Conservation (phyloP, 2,113 vertebrate species). For the Caranx melampygus region DNA sequence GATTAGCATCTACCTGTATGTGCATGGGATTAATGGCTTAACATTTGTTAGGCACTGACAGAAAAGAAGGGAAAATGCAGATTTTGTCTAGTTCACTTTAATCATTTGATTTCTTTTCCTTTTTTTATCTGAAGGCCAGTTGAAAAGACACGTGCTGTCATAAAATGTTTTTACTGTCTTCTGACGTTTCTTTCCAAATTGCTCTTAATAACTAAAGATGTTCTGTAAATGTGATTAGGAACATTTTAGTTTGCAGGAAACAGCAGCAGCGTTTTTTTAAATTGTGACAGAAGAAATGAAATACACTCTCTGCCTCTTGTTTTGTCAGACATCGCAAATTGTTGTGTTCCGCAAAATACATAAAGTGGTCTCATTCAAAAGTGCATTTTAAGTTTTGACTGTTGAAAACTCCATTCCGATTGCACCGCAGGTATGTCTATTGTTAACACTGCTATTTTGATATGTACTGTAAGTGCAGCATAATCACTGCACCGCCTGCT, state of each 20-base stretch:
- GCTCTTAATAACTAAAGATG: constrained; percentile 35
- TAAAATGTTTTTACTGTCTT: constrained; percentile 18
- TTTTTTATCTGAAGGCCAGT: constrained; percentile 23
- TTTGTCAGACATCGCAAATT: constrained; percentile 30
- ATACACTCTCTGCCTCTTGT: neutral
- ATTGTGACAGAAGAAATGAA: constrained; percentile 14
- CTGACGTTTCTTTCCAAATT: constrained; percentile 11
- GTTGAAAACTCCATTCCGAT: constrained; percentile 74
- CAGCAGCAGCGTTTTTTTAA: neutral
- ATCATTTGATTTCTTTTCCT: neutral
- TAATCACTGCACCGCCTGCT: constrained; percentile 36
- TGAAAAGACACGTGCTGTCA: neutral
- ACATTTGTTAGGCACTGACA: constrained; percentile 5
- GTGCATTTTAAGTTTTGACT: constrained; percentile 48
- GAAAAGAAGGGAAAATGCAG: constrained; percentile 20
- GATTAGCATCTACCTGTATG: neutral
- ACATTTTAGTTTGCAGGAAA: constrained; percentile 20
- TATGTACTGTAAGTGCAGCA: constrained; percentile 36
- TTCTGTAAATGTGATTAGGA: constrained; percentile 17
- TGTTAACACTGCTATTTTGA: constrained; percentile 62
- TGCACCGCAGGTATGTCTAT: constrained; percentile 67
- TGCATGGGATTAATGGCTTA: constrained; percentile 17
- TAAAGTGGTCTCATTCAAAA: constrained; percentile 35
- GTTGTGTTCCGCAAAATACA: constrained; percentile 36
- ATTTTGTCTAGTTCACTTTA: constrained; percentile 12